Base-by-base conservation (phyloP, 1,140 invertebrate species). In the Sinonovacula constricta region DNA sequence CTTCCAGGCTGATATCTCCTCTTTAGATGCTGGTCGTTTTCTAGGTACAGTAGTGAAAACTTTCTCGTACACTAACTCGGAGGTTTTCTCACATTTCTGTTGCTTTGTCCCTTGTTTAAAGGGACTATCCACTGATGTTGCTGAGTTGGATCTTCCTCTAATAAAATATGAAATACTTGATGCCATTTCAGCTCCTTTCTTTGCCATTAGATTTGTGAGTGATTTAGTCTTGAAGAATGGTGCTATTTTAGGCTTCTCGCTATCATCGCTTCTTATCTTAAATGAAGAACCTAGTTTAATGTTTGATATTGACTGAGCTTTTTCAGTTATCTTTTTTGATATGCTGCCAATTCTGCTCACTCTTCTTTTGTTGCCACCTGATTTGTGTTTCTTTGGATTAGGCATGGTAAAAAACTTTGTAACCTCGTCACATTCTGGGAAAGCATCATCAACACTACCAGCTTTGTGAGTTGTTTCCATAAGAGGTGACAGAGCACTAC, bases 401-500 rank as follows among this genome's bases (percentile, higher is more conserved):
- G 72, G 72, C 22, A 76, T 34, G 22, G 72, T 76, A 36, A 56
- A 76, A 59, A 76, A 76, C 49, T 60, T 36, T 30, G 57, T 74
- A 4, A 60, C 59, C 24, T 76, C 72, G 12, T 49, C 3, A n/a
- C n/a, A n/a, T n/a, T n/a, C n/a, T n/a, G n/a, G n/a, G n/a, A n/a
- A n/a, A 15, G 56, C 53, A 10, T 66, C 45, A 10, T 56, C 36
- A 33, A 24, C 0, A 3, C 45, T 15, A 30, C 26, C 26, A 45
- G 18, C 12, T 1, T 28, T 49, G n/a, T 15, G 5, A 30, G 39
- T 57, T 18, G 57, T 18, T 67, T 76, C 72, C 28, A 67, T n/a
- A 2, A 76, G 59, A 56, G 72, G 72, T 2, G 72, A 66, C 51
- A 76, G 34, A 45, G 53, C 39, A 45, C 39, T 45, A 18, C 39